Percentiles rank a stretch among this genome's conserved stretches.
phyloP scores from a whole-genome alignment of 30 jellyfish, hydroid and myxozoan species.

The Catostylus mosaicus region DNA sequence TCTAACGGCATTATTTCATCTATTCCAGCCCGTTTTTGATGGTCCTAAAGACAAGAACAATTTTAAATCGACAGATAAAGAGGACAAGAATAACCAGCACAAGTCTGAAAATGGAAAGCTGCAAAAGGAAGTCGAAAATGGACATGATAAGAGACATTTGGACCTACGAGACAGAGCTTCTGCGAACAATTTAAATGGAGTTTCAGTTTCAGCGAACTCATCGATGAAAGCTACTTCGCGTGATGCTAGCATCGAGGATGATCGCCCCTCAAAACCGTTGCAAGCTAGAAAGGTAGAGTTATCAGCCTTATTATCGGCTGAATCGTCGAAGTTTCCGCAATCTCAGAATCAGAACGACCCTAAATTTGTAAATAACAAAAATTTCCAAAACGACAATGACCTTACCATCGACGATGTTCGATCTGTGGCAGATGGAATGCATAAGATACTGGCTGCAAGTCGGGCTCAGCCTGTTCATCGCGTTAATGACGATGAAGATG shows the following conservation, averaged over 20 bases:
- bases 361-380: conserved; percentile 27
- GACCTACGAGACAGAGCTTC: neutral
- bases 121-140: neutral
- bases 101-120: neutral
- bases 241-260: neutral
- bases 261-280: neutral
- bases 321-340: conserved; percentile 27
- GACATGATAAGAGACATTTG: neutral
- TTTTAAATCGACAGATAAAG: neutral
- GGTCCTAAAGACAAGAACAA: conserved; percentile 8
- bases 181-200: neutral
- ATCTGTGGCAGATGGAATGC: conserved; percentile 45
- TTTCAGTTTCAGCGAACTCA: neutral
- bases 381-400: conserved; percentile 6
- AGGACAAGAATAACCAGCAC: neutral
- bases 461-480: conserved; percentile 8
- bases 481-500: conserved; percentile 62
- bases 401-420: conserved; percentile 39
- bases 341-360: conserved; percentile 17
- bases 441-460: conserved; percentile 39
- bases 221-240: neutral
- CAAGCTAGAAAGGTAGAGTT: neutral
- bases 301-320: conserved; percentile 19
- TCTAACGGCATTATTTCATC: too few relatives aligned
- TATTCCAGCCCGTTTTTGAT: conserved; percentile 21